phyloP scores from a whole-genome alignment of 2,797 vertebrate genomes.

The Knipowitschia caucasica region DNA sequence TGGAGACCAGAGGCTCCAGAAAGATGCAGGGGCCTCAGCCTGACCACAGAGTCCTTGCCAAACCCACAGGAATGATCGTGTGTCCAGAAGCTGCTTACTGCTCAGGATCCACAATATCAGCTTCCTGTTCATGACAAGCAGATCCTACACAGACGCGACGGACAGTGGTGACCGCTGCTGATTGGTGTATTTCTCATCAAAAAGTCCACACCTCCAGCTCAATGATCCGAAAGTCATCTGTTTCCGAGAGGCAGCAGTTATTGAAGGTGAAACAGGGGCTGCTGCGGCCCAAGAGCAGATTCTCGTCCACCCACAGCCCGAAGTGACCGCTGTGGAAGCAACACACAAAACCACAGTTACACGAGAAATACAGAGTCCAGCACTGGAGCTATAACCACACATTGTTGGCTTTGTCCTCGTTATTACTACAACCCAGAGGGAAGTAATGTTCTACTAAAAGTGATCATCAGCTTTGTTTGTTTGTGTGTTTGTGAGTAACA shows the following conservation, averaged over 20 bases:
- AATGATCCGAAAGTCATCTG: constrained; percentile 76
- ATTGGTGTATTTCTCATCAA: neutral
- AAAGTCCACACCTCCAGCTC: constrained; percentile 83
- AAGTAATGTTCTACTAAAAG: no score
- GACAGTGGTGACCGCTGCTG: constrained; percentile 26
- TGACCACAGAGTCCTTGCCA: constrained; percentile 19
- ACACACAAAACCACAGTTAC: neutral
- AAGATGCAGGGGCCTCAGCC: constrained; percentile 11
- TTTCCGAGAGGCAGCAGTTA: constrained; percentile 78
- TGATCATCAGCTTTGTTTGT: no score
- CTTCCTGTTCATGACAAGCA: constrained; percentile 22
- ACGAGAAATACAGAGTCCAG: neutral
- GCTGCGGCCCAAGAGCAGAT: constrained; percentile 76
- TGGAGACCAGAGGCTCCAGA: constrained; percentile 13
- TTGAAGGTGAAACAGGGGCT: constrained; percentile 81
- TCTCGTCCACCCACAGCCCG: constrained; percentile 82
- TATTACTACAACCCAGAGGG: no score
- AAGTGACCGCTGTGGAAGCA: constrained; percentile 74
- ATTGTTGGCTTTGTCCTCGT: neutral
- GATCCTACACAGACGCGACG: constrained; percentile 21
- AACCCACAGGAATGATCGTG: constrained; percentile 50
- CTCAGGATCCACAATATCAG: no score
- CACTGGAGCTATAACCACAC: neutral
- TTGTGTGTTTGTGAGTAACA: no score
- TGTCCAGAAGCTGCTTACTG: neutral